Evolutionary conservation across 1,140 invertebrate genomes (phyloP).

Genomic region (Hetaerina americana): DNA sequence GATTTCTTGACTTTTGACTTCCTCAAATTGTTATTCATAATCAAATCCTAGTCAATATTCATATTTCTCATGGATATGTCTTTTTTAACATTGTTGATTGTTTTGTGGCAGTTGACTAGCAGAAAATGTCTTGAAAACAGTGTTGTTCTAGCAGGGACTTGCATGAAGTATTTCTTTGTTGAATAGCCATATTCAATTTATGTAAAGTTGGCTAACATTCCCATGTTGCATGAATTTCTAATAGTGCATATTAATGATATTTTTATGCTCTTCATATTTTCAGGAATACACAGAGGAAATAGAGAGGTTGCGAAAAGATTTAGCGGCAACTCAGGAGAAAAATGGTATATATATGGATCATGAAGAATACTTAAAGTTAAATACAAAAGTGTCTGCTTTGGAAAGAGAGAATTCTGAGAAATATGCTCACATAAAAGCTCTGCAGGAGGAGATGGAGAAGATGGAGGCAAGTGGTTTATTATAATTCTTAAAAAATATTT

Average conservation of each 20-base stretch:
- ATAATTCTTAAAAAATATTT: conserved; percentile 10
- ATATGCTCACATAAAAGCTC: conserved; percentile 46
- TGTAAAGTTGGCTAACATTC: too few species aligned
- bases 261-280: conserved; percentile 18
- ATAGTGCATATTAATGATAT: background rate
- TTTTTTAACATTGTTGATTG: too few species aligned
- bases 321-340: conserved; percentile 68
- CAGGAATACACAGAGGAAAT: conserved; percentile 82
- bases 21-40: too few species aligned
- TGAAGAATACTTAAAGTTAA: conserved; percentile 71
- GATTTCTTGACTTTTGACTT: too few species aligned
- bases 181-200: background rate
- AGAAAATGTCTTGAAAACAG: too few species aligned
- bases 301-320: conserved; percentile 67
- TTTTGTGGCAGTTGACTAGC: too few species aligned
- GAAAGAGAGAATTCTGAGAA: conserved; percentile 58
- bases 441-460: conserved; percentile 49
- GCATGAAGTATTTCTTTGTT: too few species aligned
- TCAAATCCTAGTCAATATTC: too few species aligned
- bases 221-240: too few species aligned
- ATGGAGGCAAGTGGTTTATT: conserved; percentile 34
- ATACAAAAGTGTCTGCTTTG: conserved; percentile 51
- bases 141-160: too few species aligned
- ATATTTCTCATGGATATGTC: too few species aligned
- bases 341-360: conserved; percentile 70